Evolutionary conservation across 2,797 vertebrate genomes (phyloP).

Genomic region (Tinamus major): DNA sequence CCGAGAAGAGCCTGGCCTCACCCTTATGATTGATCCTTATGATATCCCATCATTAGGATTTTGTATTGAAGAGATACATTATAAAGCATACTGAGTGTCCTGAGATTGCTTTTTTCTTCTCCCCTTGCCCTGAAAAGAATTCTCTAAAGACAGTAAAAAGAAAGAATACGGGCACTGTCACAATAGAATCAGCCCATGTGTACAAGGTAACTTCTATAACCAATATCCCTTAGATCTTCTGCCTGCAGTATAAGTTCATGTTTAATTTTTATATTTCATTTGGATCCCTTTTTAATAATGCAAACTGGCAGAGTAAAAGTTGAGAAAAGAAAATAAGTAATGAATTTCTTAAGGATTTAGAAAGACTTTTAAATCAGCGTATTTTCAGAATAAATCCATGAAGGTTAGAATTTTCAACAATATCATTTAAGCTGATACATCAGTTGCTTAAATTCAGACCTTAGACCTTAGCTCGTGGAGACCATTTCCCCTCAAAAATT

Average conservation of each 20-base stretch:
- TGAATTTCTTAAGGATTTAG: not conserved
- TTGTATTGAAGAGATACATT: not conserved
- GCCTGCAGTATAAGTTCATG: not conserved
- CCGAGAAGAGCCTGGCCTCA: too few relatives aligned
- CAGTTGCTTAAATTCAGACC: not conserved
- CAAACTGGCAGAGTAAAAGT: not conserved
- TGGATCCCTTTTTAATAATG: not conserved
- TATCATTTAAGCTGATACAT: not conserved
- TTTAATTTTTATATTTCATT: not conserved
- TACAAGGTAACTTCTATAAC: not conserved
- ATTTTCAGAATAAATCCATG: not conserved
- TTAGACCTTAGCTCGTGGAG: not conserved
- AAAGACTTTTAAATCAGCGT: not conserved
- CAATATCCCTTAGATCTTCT: not conserved
- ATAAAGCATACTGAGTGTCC: not conserved
- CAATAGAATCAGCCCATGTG: not conserved
- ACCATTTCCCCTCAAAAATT: not conserved
- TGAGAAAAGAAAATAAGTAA: not conserved
- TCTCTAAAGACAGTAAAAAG: not conserved
- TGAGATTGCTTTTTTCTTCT: fast-evolving
- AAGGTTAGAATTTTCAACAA: not conserved
- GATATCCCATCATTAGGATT: not conserved
- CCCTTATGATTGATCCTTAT: too few relatives aligned
- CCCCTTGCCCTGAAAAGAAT: not conserved
- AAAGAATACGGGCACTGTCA: not conserved